phyloP scores from a whole-genome alignment of 2,797 vertebrate genomes.

The Lepilemur septentrionalis region DNA sequence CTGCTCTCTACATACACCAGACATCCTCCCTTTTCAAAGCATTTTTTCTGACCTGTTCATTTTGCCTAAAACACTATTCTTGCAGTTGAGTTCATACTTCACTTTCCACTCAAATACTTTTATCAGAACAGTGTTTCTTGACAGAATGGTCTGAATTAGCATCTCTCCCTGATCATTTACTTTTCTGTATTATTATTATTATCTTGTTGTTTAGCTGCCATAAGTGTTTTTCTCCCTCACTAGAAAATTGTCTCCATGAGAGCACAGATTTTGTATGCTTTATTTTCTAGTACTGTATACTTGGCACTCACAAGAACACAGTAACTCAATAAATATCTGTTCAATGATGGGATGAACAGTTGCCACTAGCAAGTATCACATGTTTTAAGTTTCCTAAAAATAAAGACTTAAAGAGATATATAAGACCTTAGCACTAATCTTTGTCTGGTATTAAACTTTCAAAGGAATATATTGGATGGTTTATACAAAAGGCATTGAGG shows the following conservation, averaged over 20 bases:
- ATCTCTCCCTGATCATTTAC: neutral
- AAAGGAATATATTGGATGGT: neutral
- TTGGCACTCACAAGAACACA: neutral
- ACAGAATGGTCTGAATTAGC: neutral
- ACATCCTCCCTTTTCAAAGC: neutral
- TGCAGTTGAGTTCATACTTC: neutral
- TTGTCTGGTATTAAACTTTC: neutral
- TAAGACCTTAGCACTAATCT: neutral
- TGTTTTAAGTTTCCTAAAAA: slow-evolving; percentile 9
- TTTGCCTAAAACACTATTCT: neutral
- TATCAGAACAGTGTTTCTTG: neutral
- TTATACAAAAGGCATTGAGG: neutral
- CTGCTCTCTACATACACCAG: neutral
- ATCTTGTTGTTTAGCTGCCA: neutral
- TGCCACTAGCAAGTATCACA: neutral
- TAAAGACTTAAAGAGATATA: neutral
- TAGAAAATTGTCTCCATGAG: neutral
- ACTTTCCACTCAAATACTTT: neutral
- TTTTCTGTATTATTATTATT: neutral
- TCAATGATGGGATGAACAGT: neutral
- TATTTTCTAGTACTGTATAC: neutral
- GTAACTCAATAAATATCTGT: neutral
- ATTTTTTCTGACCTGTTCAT: neutral
- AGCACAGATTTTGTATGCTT: neutral
- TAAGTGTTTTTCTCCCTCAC: neutral